Evolutionary conservation across 2,888 invertebrate species (phyloP), one percentile per base, ranked within the genome.

Genomic region (Apantesis nais): DNA sequence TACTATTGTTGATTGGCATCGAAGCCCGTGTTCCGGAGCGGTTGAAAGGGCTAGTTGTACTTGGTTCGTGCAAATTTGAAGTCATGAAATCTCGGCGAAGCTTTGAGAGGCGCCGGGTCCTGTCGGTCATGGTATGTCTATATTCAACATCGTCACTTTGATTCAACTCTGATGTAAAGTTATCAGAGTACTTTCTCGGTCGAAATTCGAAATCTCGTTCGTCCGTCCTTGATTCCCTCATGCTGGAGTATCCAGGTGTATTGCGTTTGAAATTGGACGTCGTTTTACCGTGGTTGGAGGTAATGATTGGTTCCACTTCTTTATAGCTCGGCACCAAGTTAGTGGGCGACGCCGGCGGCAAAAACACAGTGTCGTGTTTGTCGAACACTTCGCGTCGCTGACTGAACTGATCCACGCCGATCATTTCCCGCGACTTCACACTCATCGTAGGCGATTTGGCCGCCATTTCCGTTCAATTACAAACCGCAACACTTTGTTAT

Each of bases 401-500:
- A 92, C 92, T 94, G 91, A 95, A 95, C 93, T 90, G 91, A 80
- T 95, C 93, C 75, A 83, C 92, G 74, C 95, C 95, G 86, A 95
- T 95, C 84, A 93, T 90, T 91, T 95, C 95, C 76, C 94, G 93
- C 89, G 92, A 91, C 92, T 89, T 93, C 82, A 95, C 90, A 86
- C 93, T 93, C 79, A 88, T 88, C 80, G 94, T 94, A 85, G 94
- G 94, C 89, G 95, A 94, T 93, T 90, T 93, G 80, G 92, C 90
- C 86, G 89, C 86, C 94, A 94, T 95, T 93, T 93, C 92, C 93
- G 93, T 90, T 90, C 92, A 92, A 93, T 94, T 90, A 93, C 89
- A 93, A 92, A 94, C 94, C 93, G 92, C 94, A 93, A 90, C 93
- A 93, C 93, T 93, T 90, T 92, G 91, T 92, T 91, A 92, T 93